These are phyloP conservation scores for Sylvilagus floridanus DNA, from an alignment of 2,797 vertebrate species.

Conservation along the genomic window DNA sequence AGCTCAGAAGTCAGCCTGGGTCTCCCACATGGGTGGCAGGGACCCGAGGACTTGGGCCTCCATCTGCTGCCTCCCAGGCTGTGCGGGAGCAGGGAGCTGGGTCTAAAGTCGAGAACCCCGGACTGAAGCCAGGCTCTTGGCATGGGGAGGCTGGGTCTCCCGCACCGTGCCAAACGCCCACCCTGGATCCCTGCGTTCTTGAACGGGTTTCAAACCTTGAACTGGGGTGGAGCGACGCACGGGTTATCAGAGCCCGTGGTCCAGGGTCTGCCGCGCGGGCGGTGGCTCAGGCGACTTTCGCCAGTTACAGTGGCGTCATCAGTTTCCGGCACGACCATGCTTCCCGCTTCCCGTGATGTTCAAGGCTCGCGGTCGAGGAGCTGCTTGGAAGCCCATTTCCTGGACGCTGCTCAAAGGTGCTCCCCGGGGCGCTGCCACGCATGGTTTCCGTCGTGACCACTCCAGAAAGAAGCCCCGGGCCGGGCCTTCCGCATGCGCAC, in stretches of 20 bases:
- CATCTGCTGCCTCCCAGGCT: too few species aligned
- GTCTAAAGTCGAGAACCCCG: too few species aligned
- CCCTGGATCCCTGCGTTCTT: too few species aligned
- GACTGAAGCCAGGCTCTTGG: too few species aligned
- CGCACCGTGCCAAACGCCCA: too few species aligned
- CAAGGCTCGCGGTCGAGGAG: rapidly evolving
- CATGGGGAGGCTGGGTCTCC: too few species aligned
- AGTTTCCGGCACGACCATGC: not conserved
- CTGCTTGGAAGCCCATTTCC: not conserved
- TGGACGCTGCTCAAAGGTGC: not conserved
- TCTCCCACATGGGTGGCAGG: too few species aligned
- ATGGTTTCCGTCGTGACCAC: not conserved
- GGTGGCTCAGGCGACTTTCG: not conserved
- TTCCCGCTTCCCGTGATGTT: not conserved
- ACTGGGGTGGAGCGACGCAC: not conserved
- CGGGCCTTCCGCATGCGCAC: rapidly evolving
- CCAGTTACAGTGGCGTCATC: not conserved
- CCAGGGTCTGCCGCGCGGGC: not conserved
- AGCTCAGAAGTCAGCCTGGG: too few species aligned
- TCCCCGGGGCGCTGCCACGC: not conserved
- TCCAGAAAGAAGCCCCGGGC: not conserved
- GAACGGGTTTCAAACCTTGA: not conserved
- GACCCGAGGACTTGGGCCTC: too few species aligned
- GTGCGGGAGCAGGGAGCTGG: too few species aligned
- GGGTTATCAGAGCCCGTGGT: rapidly evolving